Evolutionary conservation across 2,888 invertebrate species (phyloP), one percentile per base, ranked within the genome.

Genomic region (Rotaria sp.): DNA sequence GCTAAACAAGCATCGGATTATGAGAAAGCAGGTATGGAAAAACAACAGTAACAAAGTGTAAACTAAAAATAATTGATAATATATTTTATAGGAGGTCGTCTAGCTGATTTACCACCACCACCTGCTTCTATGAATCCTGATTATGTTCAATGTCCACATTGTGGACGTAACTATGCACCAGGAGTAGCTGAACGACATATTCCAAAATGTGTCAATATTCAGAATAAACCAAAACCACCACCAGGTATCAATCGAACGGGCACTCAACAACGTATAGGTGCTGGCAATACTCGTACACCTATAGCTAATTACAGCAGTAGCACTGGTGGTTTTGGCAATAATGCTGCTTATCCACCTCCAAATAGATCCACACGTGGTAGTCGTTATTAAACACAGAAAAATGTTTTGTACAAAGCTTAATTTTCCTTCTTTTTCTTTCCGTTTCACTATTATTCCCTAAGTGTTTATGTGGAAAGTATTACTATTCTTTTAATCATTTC

Each of bases 71-170:
- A 3, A 30, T 30, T 18, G 2, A 30, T 30, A 15, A 30, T n/a
- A 13, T 30, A 59, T 59, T 0, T 59, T 2, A 35, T 35, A 80
- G 96, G 96, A 85, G 96, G 96, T 88, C 95, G 95, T 90, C 91
- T 96, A 57, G 94, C 94, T 87, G 96, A 96, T 91, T 92, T 96
- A 84, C 90, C 92, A 4, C 96, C 96, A 0, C 96, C 96, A 0
- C 89, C 89, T 1, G 87, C 87, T 11, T 94, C 95, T 0, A 94
- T 95, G 90, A 96, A 95, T 90, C 95, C 95, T 0, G 96, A 96
- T 92, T 96, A 96, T 92, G 93, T 95, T 41, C 94, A 94, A 89
- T 97, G 96, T 90, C 96, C 96, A 0, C 94, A 96, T 92, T 97
- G 96, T 91, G 92, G 92, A 50, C 93, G 96, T 0, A 94, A 94